Conservation (phyloP, 2,888 invertebrate genomes). For the Tubulanus polymorphus region DNA sequence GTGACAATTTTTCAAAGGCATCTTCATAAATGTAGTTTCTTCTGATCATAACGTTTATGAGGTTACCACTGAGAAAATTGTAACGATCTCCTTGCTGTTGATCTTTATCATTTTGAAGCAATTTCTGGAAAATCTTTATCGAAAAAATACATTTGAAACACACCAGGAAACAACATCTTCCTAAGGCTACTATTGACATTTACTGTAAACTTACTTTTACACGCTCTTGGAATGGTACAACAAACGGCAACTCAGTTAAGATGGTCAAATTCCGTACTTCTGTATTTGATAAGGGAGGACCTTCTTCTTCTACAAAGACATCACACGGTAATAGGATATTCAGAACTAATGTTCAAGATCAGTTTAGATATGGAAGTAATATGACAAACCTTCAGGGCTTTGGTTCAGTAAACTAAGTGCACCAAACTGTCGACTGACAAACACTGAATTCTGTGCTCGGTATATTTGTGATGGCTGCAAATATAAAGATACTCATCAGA, state of each 20-base stretch:
- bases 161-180: too few relatives aligned
- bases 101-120: slow-evolving; percentile 61
- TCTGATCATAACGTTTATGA: slow-evolving; percentile 42
- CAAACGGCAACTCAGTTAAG: slow-evolving; percentile 88
- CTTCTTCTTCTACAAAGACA: slow-evolving; percentile 63
- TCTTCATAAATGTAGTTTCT: slow-evolving; percentile 97
- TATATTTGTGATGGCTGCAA: slow-evolving; percentile 44
- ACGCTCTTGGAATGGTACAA: slow-evolving; percentile 85
- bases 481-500: background rate
- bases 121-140: slow-evolving; percentile 53
- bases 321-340: background rate
- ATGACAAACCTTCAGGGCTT: slow-evolving; percentile 19
- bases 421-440: slow-evolving; percentile 39
- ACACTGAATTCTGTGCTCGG: slow-evolving; percentile 34
- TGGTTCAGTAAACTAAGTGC: slow-evolving; percentile 35
- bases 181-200: too few relatives aligned
- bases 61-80: slow-evolving; percentile 68
- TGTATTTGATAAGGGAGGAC: slow-evolving; percentile 79
- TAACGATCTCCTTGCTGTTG: slow-evolving; percentile 72
- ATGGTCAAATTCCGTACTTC: slow-evolving; percentile 84
- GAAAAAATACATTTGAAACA: too few relatives aligned
- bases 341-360: background rate
- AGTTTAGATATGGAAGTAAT: slow-evolving; percentile 2
- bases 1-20: slow-evolving; percentile 88
- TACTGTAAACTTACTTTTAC: slow-evolving; percentile 74